Evolutionary conservation across 2,113 vertebrate genomes (phyloP).

Genomic region (Dipodomys spectabilis): DNA sequence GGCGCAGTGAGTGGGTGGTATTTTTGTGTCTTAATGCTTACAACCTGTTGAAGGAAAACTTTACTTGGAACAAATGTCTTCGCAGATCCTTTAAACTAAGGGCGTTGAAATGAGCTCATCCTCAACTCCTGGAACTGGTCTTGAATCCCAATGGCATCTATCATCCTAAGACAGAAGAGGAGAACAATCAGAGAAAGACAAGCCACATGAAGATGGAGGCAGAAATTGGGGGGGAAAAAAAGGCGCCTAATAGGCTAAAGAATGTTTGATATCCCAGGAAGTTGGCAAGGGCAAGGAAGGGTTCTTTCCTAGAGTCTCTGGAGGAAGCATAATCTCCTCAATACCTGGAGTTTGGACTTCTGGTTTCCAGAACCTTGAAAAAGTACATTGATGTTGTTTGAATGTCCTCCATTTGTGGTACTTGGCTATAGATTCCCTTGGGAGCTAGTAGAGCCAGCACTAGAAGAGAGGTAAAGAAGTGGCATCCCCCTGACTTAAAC

Average conservation of each 20-base stretch:
- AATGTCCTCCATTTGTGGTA: background rate
- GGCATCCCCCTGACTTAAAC: background rate
- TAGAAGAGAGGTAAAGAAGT: no score
- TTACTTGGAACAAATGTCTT: background rate
- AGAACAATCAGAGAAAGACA: background rate
- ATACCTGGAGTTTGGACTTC: background rate
- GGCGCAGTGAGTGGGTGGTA: background rate
- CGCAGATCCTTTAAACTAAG: no score
- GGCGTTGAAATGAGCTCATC: background rate
- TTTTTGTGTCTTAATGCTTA: background rate
- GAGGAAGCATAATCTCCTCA: no score
- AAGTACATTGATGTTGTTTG: no score
- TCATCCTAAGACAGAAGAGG: background rate
- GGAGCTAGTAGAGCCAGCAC: background rate
- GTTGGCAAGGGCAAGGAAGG: no score
- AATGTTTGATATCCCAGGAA: no score
- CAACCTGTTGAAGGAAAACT: background rate
- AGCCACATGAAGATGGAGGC: no score
- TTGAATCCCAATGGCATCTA: background rate
- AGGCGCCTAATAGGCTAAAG: no score
- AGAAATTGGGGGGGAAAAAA: no score
- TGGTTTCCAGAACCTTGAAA: background rate
- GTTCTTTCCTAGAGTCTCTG: no score
- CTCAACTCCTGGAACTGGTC: background rate
- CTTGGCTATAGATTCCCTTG: background rate